Conservation (phyloP, 1,140 invertebrate species). For the Frieseomelitta varia region DNA sequence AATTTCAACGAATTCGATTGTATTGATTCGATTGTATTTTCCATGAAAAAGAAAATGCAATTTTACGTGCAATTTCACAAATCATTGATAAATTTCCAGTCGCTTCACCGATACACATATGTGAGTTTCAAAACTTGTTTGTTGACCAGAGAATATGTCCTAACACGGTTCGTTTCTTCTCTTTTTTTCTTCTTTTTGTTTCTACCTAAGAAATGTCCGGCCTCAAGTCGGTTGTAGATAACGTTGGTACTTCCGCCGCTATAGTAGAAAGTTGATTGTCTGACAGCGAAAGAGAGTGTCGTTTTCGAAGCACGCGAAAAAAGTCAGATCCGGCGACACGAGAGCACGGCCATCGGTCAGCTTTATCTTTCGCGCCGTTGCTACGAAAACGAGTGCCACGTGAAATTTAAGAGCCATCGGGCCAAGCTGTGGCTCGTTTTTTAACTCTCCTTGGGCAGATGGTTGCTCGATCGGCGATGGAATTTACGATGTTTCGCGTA, state of each 20-base stretch:
- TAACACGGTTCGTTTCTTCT: neutral
- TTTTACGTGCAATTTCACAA: neutral
- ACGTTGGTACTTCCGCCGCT: neutral
- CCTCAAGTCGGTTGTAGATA: neutral
- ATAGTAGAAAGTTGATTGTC: neutral
- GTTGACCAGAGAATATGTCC: neutral
- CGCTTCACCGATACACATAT: neutral
- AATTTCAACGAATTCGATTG: neutral
- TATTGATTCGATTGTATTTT: neutral
- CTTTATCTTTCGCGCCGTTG: conserved; percentile 47
- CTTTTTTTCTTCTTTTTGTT: neutral
- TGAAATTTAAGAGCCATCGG: conserved; percentile 57
- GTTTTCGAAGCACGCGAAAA: conserved; percentile 18
- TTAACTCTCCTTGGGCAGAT: conserved; percentile 45
- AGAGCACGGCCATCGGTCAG: neutral
- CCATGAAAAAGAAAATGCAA: conserved; percentile 2
- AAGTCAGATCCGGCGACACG: conserved; percentile 15
- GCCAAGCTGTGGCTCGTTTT: conserved; percentile 38
- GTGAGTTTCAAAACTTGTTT: neutral
- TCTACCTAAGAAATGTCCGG: neutral
- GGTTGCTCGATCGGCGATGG: conserved; percentile 37
- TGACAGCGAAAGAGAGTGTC: conserved; percentile 15
- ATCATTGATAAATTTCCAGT: conserved; percentile 11
- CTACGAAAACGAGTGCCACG: conserved; percentile 24
- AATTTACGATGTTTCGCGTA: conserved; percentile 36